Evolutionary conservation across 1,140 invertebrate genomes (phyloP).

Genomic region (Melipona quadrifasciata): DNA sequence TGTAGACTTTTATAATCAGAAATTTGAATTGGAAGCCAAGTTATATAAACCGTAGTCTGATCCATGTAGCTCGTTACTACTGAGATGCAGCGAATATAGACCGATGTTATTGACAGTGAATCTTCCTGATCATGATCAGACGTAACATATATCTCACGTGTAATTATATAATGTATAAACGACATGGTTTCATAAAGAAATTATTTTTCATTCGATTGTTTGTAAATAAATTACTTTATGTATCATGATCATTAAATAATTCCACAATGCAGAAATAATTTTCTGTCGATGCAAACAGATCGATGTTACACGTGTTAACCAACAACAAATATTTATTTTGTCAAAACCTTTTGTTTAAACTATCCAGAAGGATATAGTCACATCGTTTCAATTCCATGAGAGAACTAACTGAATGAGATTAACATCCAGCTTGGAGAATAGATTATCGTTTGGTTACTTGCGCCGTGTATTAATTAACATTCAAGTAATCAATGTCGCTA

Average conservation of each 20-base stretch:
- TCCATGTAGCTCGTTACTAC: slow-evolving; percentile 16
- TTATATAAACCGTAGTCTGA: neutral
- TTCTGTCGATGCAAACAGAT: neutral
- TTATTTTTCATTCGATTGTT: neutral
- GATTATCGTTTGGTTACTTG: neutral
- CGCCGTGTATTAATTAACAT: slow-evolving; percentile 20
- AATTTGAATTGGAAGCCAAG: neutral
- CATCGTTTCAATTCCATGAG: neutral
- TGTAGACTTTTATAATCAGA: neutral
- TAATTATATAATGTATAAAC: neutral
- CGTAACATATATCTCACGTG: neutral
- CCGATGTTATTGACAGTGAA: slow-evolving; percentile 8
- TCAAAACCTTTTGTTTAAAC: neutral
- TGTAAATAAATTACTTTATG: neutral
- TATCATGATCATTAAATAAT: neutral
- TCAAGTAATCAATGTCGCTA: slow-evolving; percentile 19
- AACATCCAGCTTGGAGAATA: neutral
- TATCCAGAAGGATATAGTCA: neutral
- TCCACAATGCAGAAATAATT: neutral
- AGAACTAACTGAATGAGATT: slow-evolving; percentile 4
- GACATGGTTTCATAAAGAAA: neutral
- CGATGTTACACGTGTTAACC: no score
- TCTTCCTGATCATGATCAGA: neutral
- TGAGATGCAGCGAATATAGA: neutral
- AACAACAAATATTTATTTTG: neutral